Conservation (phyloP, 2,113 vertebrate genomes). For the Brachionichthys hirsutus region DNA sequence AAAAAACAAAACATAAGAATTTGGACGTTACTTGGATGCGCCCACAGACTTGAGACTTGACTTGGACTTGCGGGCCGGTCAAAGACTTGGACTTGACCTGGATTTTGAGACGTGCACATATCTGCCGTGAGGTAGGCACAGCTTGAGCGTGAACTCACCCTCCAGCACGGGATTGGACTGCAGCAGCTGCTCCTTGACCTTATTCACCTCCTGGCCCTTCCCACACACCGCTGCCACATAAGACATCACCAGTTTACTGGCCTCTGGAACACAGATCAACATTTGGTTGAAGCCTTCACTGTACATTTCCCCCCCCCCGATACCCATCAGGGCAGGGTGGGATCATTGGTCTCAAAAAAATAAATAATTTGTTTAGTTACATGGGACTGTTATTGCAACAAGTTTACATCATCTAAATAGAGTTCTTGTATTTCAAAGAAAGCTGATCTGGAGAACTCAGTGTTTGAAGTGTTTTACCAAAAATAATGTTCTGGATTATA, state of each 20-base stretch:
- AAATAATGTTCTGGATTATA: conserved; percentile 12
- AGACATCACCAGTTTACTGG: conserved; percentile 99
- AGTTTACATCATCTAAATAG: conserved; percentile 41
- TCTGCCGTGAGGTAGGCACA: too few species aligned
- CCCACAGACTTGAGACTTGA: too few species aligned
- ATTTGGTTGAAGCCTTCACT: conserved; percentile 31
- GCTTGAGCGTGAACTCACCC: conserved; percentile 79
- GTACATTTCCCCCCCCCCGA: conserved; percentile 29
- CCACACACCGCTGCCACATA: conserved; percentile 98
- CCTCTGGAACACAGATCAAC: conserved; percentile 81
- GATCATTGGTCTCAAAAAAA: conserved; percentile 23
- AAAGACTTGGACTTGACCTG: too few species aligned
- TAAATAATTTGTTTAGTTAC: conserved; percentile 36
- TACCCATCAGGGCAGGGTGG: conserved; percentile 45
- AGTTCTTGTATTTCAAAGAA: conserved; percentile 12
- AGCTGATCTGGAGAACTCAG: conserved; percentile 1
- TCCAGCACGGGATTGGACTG: conserved; percentile 98
- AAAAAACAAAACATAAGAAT: too few species aligned
- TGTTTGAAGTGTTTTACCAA: background rate
- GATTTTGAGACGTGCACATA: too few species aligned
- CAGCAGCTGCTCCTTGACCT: conserved; percentile 98
- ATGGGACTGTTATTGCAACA: conserved; percentile 54
- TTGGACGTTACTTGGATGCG: too few species aligned
- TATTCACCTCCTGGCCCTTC: conserved; percentile 97
- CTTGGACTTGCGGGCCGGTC: too few species aligned